Percentiles rank a stretch among this genome's conserved stretches.
phyloP scores from a whole-genome alignment of 2,113 vertebrate species.

The Hylia prasina region DNA sequence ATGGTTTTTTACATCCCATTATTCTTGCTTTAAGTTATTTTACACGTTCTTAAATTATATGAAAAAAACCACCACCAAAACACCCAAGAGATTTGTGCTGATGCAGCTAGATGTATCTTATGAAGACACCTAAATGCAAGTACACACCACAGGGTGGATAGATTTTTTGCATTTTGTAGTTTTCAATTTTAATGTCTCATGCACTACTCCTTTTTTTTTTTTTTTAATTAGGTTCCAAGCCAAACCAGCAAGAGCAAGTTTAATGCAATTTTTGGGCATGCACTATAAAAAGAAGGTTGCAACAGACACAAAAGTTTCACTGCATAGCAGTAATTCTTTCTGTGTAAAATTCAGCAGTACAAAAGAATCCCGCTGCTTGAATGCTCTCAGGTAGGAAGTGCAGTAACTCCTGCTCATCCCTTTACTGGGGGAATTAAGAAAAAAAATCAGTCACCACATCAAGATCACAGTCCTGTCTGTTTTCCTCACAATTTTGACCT shows the following conservation, averaged over 20 bases:
- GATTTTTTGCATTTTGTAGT: not conserved
- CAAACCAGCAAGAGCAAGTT: not conserved
- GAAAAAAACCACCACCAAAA: not conserved
- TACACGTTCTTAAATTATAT: not conserved
- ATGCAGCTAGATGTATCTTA: not conserved
- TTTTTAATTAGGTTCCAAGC: not conserved
- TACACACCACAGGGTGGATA: not conserved
- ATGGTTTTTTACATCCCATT: not conserved
- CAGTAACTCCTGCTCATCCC: not conserved
- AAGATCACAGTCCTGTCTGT: not conserved
- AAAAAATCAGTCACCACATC: not conserved
- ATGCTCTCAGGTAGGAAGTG: not conserved
- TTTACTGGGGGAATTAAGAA: not conserved
- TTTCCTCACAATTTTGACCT: not conserved
- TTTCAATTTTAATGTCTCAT: not conserved
- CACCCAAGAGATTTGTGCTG: not conserved
- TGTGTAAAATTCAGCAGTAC: not conserved
- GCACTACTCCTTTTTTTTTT: not conserved
- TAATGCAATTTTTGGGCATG: not conserved
- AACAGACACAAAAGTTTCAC: not conserved
- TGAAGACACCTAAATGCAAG: not conserved
- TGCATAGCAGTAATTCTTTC: not conserved
- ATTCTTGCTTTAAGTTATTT: not conserved
- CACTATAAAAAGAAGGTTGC: not conserved
- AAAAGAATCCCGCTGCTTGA: not conserved